phyloP scores from a whole-genome alignment of 2,888 invertebrate species.

The Pristionchus maxplancki region DNA sequence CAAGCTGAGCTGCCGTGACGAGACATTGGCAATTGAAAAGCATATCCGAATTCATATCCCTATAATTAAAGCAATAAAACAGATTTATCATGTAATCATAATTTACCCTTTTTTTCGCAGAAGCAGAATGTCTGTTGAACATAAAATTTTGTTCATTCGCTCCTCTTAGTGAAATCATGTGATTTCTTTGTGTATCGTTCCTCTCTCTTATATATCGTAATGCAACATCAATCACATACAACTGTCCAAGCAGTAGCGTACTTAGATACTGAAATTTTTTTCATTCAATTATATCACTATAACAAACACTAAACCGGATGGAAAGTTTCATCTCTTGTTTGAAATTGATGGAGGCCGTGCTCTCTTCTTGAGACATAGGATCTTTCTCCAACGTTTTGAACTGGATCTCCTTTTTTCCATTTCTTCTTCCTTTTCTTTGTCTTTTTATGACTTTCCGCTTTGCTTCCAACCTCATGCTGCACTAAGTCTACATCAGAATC shows the following conservation, averaged over 20 bases:
- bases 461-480: neutral
- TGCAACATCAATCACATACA: neutral
- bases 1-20: neutral
- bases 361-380: neutral
- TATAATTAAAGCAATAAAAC: neutral
- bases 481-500: neutral
- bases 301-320: neutral
- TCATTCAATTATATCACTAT: neutral
- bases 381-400: neutral
- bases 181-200: neutral
- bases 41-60: neutral
- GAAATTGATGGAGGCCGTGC: neutral
- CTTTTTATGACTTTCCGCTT: neutral
- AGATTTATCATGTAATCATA: no score
- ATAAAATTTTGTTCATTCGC: neutral
- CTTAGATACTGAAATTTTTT: neutral
- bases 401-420: neutral
- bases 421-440: neutral
- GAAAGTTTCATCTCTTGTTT: neutral
- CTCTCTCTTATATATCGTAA: neutral
- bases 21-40: neutral
- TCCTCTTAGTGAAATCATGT: neutral
- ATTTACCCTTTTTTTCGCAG: neutral
- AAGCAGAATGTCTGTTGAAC: neutral
- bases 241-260: neutral